Evolutionary conservation across 2,888 invertebrate species (phyloP).

Genomic region (Clusia tigrina): DNA sequence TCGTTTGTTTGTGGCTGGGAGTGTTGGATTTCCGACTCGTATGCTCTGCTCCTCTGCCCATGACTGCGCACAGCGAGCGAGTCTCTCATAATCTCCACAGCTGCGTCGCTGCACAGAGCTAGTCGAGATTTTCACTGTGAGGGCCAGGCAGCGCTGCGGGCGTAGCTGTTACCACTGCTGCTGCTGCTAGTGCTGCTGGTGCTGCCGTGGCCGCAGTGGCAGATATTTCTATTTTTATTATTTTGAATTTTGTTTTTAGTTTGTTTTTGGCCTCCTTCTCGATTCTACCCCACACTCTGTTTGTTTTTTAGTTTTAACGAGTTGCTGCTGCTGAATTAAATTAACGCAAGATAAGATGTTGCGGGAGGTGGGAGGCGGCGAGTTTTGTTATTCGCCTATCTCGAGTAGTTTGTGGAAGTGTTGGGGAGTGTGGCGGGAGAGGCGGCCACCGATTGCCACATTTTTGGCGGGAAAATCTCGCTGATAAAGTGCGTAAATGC

Average conservation of each 20-base stretch:
- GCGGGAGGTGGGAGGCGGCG: neutral
- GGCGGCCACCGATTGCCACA: neutral
- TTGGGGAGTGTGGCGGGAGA: neutral
- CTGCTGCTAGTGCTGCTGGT: neutral
- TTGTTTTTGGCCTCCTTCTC: neutral
- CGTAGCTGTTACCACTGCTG: too few species aligned
- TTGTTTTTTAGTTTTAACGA: neutral
- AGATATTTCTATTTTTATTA: neutral
- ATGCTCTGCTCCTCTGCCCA: too few species aligned
- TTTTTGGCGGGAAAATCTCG: neutral
- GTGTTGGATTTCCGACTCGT: too few species aligned
- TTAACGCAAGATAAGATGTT: neutral
- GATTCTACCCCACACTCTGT: neutral
- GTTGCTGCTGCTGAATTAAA: neutral
- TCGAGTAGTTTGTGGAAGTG: neutral
- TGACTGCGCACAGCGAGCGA: too few species aligned
- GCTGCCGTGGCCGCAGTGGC: neutral
- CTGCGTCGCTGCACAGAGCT: too few species aligned
- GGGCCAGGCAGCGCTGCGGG: too few species aligned
- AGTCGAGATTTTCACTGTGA: too few species aligned
- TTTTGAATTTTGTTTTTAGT: neutral
- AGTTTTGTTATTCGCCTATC: neutral
- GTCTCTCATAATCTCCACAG: too few species aligned
- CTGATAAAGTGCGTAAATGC: conserved; percentile 5
- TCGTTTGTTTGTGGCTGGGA: too few species aligned